Evolutionary conservation across 1,140 invertebrate genomes (phyloP), one percentile per base, ranked within the genome.

Genomic region (Drosophila melanogaster): DNA sequence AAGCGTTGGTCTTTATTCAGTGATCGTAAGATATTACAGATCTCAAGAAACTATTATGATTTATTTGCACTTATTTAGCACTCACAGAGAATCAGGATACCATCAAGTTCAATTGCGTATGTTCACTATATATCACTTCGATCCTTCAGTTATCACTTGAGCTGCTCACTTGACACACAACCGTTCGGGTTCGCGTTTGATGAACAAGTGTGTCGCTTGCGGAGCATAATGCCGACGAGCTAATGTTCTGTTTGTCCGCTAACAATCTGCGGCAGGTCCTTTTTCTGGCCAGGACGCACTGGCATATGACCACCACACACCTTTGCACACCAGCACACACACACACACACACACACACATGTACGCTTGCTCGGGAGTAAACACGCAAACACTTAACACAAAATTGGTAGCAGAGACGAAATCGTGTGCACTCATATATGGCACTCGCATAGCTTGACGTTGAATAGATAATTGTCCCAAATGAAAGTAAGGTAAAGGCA

Each of bases 391-490:
- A 89, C 85, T 87, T 87, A 87, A 83, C 71, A 87, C 83, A 89
- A 87, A 87, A 89, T 87, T 83, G 84, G 81, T 86, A 65, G 64
- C 78, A 62, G 74, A 59, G 72, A 79, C 78, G 66, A 87, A 89
- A 84, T 89, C 81, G 86, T 90, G 87, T 84, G 83, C 87, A 89
- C 77, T 90, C 89, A 90, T 87, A 76, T 78, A 78, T 62, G 55
- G 69, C 55, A 72, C 58, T 66, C 57, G 46, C 50, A 62, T 60
- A 43, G 84, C 76, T 87, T 90, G 84, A 89, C 85, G 83, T 87
- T 90, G 87, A 90, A 90, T 90, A 90, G 87, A 90, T 90, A 90
- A 90, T 90, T 90, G 87, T 86, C 78, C 71, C 60, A 81, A 90
- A 90, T 78, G 83, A 83, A 77, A 87, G 87, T 77, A 89, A 89